Base-by-base conservation (phyloP, 2,888 invertebrate species). In the Eremobia ochroleuca region DNA sequence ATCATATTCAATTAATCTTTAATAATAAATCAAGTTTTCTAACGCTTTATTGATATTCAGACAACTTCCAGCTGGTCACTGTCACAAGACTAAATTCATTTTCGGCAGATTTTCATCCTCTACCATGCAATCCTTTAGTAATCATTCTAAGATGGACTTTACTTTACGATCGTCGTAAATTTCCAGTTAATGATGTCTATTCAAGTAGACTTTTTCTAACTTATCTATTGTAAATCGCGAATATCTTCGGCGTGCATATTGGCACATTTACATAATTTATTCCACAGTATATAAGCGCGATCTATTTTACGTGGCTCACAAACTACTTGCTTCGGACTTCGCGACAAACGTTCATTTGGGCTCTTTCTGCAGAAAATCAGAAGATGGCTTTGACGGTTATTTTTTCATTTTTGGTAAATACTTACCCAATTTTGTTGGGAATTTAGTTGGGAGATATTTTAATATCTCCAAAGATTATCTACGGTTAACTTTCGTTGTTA, bases 231-330 rank as follows among this genome's bases (percentile, higher is more conserved):
- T 40, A 62, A 78, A 78, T 80, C 52, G n/a, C 37, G 55, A 83
- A 74, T 79, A 72, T 77, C 75, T 70, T 83, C 59, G 68, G 69
- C 87, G 70, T 83, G 87, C 81, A 77, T 68, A 84, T 62, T 82
- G 37, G 37, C 58, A 37, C 15, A 86, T 86, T 85, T 64, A 73
- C 81, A 86, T 87, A 85, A 83, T 86, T 76, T 83, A 85, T 87
- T 79, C 84, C 66, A 74, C 84, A n/a, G 80, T 89, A 90, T 90
- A 89, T 89, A 90, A 89, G 84, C 86, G 52, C 81, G 69, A 75
- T 61, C 62, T 81, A 69, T 82, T 85, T 77, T 58, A 68, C 71
- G 59, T 77, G 71, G 61, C 61, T 82, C 84, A 84, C 82, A 81
- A 86, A 77, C 83, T 85, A 85, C 81, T 87, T 64, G 65, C 77